Percentiles rank a stretch among this genome's conserved stretches.
phyloP scores from a whole-genome alignment of 2,113 vertebrate genomes.

The Entelurus aequoreus region DNA sequence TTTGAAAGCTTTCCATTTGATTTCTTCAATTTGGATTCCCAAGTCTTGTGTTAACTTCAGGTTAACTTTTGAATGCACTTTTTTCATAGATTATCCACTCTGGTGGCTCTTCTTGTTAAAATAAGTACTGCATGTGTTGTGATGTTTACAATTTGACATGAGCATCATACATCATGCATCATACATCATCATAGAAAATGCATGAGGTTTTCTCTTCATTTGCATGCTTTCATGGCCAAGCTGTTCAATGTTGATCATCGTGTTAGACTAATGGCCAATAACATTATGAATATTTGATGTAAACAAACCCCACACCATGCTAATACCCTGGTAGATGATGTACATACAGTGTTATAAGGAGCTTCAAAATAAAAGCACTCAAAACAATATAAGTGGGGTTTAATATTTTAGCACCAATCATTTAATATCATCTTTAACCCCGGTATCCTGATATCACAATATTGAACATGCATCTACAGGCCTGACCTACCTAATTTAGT shows the following conservation, averaged over 20 bases:
- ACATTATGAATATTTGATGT: slow-evolving; percentile 3
- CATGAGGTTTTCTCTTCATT: not conserved
- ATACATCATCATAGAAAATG: not conserved
- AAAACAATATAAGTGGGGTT: no score
- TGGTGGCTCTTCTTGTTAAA: no score
- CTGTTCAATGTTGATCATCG: not conserved
- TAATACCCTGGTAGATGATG: not conserved
- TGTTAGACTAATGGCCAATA: not conserved
- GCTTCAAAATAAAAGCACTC: no score
- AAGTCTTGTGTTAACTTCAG: not conserved
- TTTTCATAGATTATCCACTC: not conserved
- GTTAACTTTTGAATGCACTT: not conserved
- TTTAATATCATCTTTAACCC: no score
- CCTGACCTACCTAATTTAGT: no score
- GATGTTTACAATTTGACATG: no score
- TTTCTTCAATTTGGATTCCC: not conserved
- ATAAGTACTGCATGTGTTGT: not conserved
- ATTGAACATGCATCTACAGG: no score
- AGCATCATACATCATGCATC: not conserved
- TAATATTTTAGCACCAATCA: no score
- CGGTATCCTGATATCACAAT: no score
- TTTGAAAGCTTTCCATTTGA: not conserved
- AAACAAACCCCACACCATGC: not conserved
- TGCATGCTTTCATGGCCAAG: not conserved
- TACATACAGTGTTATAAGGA: not conserved